These are phyloP conservation scores for Sebastes alutus DNA, from an alignment of 2,797 vertebrate genomes.

Conservation along the genomic window DNA sequence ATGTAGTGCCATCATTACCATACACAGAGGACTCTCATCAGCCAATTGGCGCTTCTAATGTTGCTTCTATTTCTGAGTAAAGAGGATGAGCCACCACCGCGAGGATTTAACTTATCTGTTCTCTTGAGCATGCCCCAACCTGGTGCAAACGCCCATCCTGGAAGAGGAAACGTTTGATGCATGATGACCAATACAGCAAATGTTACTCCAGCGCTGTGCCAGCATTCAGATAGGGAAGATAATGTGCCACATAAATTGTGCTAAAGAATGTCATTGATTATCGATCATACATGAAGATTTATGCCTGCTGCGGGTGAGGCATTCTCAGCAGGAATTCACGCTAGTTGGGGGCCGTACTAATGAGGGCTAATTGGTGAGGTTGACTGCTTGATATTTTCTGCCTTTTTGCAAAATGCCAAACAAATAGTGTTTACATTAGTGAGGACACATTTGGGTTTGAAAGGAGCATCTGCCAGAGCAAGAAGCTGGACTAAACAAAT, in stretches of 20 bases:
- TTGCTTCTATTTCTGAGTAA: slow-evolving; percentile 59
- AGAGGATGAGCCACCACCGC: slow-evolving; percentile 47
- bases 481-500: not conserved
- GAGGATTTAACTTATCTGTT: slow-evolving; percentile 58
- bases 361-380: slow-evolving; percentile 46
- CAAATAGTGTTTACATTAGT: slow-evolving; percentile 35
- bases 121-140: slow-evolving; percentile 51
- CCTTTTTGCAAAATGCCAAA: slow-evolving; percentile 51
- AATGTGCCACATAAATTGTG: slow-evolving; percentile 40
- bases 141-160: slow-evolving; percentile 14
- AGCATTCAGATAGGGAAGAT: slow-evolving; percentile 8
- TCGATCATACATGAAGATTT: slow-evolving; percentile 37
- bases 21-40: slow-evolving; percentile 61
- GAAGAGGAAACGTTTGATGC: slow-evolving; percentile 38
- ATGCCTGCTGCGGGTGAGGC: slow-evolving; percentile 1
- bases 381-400: slow-evolving; percentile 35
- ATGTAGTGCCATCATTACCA: slow-evolving; percentile 64
- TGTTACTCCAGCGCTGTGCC: slow-evolving; percentile 21
- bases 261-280: slow-evolving; percentile 52
- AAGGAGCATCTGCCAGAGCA: not conserved
- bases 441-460: slow-evolving; percentile 18
- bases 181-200: slow-evolving; percentile 24
- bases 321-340: slow-evolving; percentile 34
- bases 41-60: slow-evolving; percentile 67
- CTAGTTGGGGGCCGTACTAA: slow-evolving; percentile 23